These are phyloP conservation scores for Mellivora capensis DNA, from an alignment of 2,113 vertebrate genomes.

Conservation along the genomic window DNA sequence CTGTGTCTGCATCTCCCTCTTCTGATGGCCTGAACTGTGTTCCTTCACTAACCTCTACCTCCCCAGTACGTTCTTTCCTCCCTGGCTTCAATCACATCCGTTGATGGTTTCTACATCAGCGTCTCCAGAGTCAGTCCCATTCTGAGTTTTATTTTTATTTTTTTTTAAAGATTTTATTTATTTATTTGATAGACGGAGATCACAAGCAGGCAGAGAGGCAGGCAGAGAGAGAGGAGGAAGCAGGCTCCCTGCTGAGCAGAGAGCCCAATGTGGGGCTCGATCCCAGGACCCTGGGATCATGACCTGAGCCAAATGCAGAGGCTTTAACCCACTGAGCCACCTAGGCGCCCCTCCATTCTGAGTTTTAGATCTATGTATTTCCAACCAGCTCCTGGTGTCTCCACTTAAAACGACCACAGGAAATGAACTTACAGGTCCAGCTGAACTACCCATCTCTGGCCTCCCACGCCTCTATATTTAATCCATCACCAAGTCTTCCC, in stretches of 20 bases:
- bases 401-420: neutral
- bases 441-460: neutral
- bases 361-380: neutral
- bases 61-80: neutral
- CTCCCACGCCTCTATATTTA: neutral
- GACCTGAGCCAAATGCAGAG: no score
- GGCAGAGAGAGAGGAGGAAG: no score
- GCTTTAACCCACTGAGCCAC: no score
- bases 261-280: no score
- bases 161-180: no score
- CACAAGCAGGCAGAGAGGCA: no score
- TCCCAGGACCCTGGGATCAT: no score
- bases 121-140: neutral
- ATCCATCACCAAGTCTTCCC: neutral
- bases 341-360: no score
- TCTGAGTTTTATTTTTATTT: neutral
- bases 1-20: neutral
- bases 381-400: neutral
- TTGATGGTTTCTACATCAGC: neutral
- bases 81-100: neutral
- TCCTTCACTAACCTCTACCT: neutral
- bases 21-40: neutral
- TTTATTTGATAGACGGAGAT: no score
- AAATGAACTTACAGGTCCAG: neutral
- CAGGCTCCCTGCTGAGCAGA: no score